Evolutionary conservation across 2,888 invertebrate genomes (phyloP).

Genomic region (Sisyra nigra): DNA sequence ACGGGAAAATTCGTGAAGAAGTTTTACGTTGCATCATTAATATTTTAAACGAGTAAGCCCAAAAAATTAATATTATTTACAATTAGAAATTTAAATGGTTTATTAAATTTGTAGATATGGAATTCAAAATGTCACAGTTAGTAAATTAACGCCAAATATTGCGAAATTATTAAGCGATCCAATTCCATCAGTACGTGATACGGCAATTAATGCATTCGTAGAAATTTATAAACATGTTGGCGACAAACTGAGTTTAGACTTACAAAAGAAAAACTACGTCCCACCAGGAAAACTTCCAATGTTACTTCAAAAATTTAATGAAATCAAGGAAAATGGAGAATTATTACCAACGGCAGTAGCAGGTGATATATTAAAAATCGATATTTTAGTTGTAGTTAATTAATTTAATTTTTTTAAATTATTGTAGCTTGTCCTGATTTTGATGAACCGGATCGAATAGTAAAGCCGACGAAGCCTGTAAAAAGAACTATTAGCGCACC

Average conservation of each 20-base stretch:
- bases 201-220: conserved; percentile 68
- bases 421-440: conserved; percentile 6
- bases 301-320: conserved; percentile 74
- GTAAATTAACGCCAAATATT: conserved; percentile 66
- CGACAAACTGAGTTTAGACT: conserved; percentile 67
- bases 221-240: conserved; percentile 89
- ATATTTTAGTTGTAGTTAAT: conserved; percentile 10
- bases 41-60: conserved; percentile 63
- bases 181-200: conserved; percentile 71
- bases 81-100: not conserved
- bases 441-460: conserved; percentile 31
- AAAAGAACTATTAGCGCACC: conserved; percentile 18
- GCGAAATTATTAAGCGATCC: conserved; percentile 77
- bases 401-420: conserved; percentile 10
- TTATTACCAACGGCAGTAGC: conserved; percentile 53
- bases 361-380: conserved; percentile 18
- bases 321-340: conserved; percentile 62
- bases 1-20: conserved; percentile 84
- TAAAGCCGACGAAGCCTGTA: conserved; percentile 27
- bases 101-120: conserved; percentile 51
- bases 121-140: conserved; percentile 63
- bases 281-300: conserved; percentile 54
- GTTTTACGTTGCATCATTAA: conserved; percentile 67
- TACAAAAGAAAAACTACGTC: conserved; percentile 64
- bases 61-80: not conserved